Evolutionary conservation across 2,888 invertebrate genomes (phyloP), one percentile per base, ranked within the genome.

Genomic region (Minunthozetes semirufus): DNA sequence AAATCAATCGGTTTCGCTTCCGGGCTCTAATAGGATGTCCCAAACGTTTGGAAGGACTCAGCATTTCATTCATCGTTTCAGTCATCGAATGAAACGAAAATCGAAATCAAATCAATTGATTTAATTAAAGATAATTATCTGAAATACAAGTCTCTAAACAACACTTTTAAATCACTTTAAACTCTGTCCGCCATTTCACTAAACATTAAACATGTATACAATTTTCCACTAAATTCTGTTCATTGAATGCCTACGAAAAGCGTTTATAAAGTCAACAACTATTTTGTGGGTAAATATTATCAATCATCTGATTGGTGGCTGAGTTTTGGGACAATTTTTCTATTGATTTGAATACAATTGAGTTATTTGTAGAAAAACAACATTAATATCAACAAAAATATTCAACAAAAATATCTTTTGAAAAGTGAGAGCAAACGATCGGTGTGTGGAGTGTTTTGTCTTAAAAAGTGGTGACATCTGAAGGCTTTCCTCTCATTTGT

Each of bases 1-100:
- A 94, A 82, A 94, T 94, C 74, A 93, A 86, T 80, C 89, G 88
- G 83, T 94, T 94, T 81, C 92, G 91, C 83, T 94, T 94, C 42
- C 94, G 87, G 79, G 93, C 93, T 76, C 94, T 87, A 13, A 73
- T 33, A 19, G 75, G 75, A 75, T 75, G 72, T n/a, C 74, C 74
- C 29, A 56, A 70, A 29, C 74, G 70, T 42, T 70, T 74, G 15
- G 74, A 74, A 17, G 70, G 59, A 61, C 61, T 61, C 27, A 61
- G 8, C 4, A 15, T 27, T 17, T 61, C 61, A 13, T 17, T 27
- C 27, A 61, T 61, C 15, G 61, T 19, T 29, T 29, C 22, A 9
- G 56, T 22, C n/a, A 9, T 9, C 56, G 22, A 56, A 13, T 53
- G 56, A 17, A 56, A 4, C 3, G 11, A 25, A 56, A 56, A 9